Evolutionary conservation across 2,888 invertebrate species (phyloP), one percentile per base, ranked within the genome.

Genomic region (Marasmarcha lunaedactyla): DNA sequence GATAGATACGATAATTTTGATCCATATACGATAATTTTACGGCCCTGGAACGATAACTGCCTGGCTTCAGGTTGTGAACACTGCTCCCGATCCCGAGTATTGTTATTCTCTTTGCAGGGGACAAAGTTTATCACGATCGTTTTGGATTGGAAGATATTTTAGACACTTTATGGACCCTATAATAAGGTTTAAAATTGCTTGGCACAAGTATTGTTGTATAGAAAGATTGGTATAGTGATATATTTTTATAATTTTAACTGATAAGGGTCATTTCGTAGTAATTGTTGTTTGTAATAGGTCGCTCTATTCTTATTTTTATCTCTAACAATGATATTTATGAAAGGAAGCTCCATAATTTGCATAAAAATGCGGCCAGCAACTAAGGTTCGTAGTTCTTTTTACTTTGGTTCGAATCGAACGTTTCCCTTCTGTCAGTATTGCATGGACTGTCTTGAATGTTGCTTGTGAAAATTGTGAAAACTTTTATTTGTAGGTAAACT

Each of bases 291-390:
- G 30, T 30, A n/a, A 30, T 11, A n/a, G 30, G 30, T 3, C n/a
- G 30, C 11, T 3, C 7, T 20, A 5, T 5, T 20, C 7, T 20
- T 7, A 7, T 20, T 20, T 3, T 5, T 20, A 20, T 2, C 30
- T n/a, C 9, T 30, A 7, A 72, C 58, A 44, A 81, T 79, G 79
- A 57, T 71, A 52, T 59, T 71, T 47, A 42, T 74, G 38, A 71
- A 60, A 59, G 69, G 71, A 62, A 70, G 57, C 56, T 68, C 59
- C 51, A 52, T 71, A 52, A 64, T 77, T 66, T 66, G 53, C 74
- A 68, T 78, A 45, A 79, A 66, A 73, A 79, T 78, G 73, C 61
- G 57, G 46, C 51, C 71, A 51, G 51, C 59, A 52, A 65, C 54
- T 58, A 76, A 73, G 77, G 79, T 81, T 65, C 47, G 71, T 70